Base-by-base conservation (phyloP, 1,140 invertebrate genomes). In the Arctopsyche grandis region DNA sequence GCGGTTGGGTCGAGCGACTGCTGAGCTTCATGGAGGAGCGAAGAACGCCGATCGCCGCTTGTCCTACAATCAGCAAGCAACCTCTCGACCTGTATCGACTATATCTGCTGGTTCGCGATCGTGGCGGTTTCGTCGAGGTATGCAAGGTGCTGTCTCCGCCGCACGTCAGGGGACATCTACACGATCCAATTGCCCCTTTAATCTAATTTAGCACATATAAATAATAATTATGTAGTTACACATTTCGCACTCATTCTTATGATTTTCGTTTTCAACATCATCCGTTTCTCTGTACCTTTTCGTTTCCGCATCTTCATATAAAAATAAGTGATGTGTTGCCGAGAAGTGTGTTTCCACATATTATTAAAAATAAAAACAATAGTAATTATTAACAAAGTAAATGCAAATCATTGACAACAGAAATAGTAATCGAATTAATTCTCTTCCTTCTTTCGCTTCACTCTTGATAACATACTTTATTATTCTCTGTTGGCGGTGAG, bases 91-190 rank as follows among this genome's bases (percentile, higher is more conserved):
- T 99, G 83, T 99, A 96, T 91, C 92, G 95, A 84, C 93, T 99
- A 83, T 99, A 99, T 88, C 90, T 95, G 87, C 93, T 93, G 89
- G 97, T 98, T 85, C 96, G 97, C 90, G 97, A 99, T 85, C 93
- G 96, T 85, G 97, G 97, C 86, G 98, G 98, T 85, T 98, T 99
- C 92, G 93, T 97, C 88, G 97, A 99, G 93, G 97, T 98, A 92
- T 91, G 92, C 91, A 92, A 92, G 91, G 91, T 92, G 89, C 89
- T 91, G 90, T 92, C 90, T 85, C 86, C 85, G 77, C 43, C 74
- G 74, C 74, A 76, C 74, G 74, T 76, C 74, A 77, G 66, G 75
- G 75, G 75, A 77, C 60, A 77, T 69, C 75, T 24, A 46, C 56
- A 63, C 26, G 56, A 76, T 58, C 22, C 26, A 63, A 76, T 63